Evolutionary conservation across 1,140 invertebrate genomes (phyloP).

Genomic region (Reticulitermes speratus): DNA sequence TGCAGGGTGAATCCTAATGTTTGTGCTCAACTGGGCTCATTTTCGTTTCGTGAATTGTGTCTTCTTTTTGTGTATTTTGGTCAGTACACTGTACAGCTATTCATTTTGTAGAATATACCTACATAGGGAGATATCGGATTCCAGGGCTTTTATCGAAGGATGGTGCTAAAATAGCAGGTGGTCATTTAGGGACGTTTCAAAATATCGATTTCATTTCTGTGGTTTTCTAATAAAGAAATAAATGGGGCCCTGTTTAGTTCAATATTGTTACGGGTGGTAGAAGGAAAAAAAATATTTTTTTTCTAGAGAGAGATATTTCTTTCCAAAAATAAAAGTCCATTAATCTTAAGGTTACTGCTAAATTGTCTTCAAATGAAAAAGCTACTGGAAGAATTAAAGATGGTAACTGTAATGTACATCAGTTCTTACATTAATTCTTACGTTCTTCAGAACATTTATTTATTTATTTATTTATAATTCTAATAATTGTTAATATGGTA

Average conservation of each 20-base stretch:
- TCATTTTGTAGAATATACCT: not conserved
- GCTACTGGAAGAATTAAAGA: not conserved
- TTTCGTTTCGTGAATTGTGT: not conserved
- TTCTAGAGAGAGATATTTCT: no score
- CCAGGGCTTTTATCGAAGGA: not conserved
- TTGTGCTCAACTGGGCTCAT: not conserved
- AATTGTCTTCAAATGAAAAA: not conserved
- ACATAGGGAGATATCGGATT: not conserved
- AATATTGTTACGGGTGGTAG: not conserved
- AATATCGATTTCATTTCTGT: not conserved
- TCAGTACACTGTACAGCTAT: not conserved
- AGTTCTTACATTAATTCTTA: no score
- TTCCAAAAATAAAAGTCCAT: not conserved
- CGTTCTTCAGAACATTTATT: no score
- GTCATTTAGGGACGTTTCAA: not conserved
- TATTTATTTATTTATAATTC: no score
- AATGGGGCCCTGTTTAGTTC: not conserved
- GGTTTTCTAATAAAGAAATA: not conserved
- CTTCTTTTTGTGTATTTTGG: constrained; percentile 1
- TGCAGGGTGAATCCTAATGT: constrained; percentile 8
- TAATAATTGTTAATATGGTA: no score
- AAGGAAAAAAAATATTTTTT: not conserved
- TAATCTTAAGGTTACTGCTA: not conserved
- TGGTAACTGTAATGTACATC: no score
- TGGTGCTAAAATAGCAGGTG: not conserved